These are phyloP conservation scores for Leptonema lineaticorne DNA, from an alignment of 1,140 invertebrate species.

Conservation along the genomic window DNA sequence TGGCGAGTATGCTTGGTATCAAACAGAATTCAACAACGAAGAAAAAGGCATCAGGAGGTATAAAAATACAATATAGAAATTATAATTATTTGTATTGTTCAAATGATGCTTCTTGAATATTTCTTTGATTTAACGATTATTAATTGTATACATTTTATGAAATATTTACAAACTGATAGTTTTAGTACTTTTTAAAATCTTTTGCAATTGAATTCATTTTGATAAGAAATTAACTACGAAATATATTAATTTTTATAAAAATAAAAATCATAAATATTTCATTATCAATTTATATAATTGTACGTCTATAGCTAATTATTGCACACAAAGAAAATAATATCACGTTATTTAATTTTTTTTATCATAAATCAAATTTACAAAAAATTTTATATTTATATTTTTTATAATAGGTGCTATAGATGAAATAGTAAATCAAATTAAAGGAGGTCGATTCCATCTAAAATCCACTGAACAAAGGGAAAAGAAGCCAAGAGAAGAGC, in stretches of 20 bases:
- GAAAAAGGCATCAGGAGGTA: conserved; percentile 46
- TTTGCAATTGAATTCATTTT: too few relatives aligned
- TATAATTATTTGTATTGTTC: conserved; percentile 22
- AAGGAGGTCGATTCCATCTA: conserved; percentile 71
- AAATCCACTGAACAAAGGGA: conserved; percentile 64
- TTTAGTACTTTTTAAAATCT: neutral
- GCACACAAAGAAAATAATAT: too few relatives aligned
- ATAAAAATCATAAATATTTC: too few relatives aligned
- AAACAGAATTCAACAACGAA: conserved; percentile 51
- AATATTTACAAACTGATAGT: neutral
- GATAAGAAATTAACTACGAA: too few relatives aligned
- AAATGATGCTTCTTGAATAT: too few relatives aligned
- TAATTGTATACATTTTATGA: too few relatives aligned
- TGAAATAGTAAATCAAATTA: conserved; percentile 74
- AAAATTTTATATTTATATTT: too few relatives aligned
- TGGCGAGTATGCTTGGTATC: conserved; percentile 62
- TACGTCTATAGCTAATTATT: too few relatives aligned
- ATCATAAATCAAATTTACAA: neutral
- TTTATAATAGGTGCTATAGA: conserved; percentile 61
- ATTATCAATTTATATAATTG: too few relatives aligned
- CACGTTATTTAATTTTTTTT: too few relatives aligned
- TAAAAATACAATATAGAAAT: neutral
- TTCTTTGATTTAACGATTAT: too few relatives aligned
- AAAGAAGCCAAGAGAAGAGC: conserved; percentile 61
- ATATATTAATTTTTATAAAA: neutral